Percentiles rank a stretch among this genome's conserved stretches.
Evolutionary conservation across 2,888 invertebrate genomes (phyloP).

Genomic region (Campoplex capitator): DNA sequence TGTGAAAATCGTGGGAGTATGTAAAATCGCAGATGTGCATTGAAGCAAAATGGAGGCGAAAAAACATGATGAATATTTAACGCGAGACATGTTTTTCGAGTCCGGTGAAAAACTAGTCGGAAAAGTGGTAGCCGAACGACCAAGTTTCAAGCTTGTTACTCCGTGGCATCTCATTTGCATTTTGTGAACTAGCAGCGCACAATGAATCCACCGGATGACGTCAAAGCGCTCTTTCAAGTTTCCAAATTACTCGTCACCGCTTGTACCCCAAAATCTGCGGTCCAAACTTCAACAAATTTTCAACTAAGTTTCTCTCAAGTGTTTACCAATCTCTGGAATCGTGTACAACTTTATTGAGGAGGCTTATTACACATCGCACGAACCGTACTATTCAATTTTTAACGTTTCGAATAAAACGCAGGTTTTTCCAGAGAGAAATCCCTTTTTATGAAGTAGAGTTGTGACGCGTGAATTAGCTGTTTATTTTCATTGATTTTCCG

Average conservation of each 20-base stretch:
- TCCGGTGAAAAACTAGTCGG: background rate
- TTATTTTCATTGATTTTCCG: too few species aligned
- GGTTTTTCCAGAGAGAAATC: too few species aligned
- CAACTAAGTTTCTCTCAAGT: background rate
- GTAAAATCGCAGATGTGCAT: background rate
- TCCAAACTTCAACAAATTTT: background rate
- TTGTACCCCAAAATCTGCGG: slow-evolving; percentile 14
- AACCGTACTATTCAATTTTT: background rate
- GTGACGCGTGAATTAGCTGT: too few species aligned
- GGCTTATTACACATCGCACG: background rate
- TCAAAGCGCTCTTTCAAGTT: background rate
- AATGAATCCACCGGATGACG: background rate
- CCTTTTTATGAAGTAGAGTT: too few species aligned
- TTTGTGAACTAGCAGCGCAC: background rate
- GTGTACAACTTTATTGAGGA: background rate
- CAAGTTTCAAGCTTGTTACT: slow-evolving; percentile 15
- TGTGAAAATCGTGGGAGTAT: background rate
- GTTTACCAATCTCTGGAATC: background rate
- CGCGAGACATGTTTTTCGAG: background rate
- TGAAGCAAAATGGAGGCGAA: background rate
- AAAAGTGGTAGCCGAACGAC: background rate
- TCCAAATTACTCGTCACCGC: background rate
- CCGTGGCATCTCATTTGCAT: slow-evolving; percentile 4
- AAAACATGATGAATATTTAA: background rate
- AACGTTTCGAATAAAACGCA: background rate